Percentiles rank a stretch among this genome's conserved stretches.
Conservation (phyloP, 2,797 vertebrate species). For the Taeniopygia guttata region DNA sequence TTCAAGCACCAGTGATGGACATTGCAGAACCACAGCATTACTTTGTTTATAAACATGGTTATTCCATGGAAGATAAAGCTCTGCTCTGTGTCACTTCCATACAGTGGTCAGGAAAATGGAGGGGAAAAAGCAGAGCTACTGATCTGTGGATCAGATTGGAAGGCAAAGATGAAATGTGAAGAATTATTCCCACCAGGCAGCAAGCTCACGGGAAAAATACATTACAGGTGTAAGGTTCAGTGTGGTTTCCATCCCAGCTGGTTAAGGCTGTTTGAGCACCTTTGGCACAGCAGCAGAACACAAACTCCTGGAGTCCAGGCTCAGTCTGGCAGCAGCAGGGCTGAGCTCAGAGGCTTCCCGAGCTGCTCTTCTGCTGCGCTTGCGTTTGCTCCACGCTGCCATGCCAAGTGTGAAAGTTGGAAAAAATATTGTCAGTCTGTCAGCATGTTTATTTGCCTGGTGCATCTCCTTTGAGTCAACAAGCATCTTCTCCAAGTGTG, state of each 20-base stretch:
- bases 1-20: not conserved
- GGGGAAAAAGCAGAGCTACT: not conserved
- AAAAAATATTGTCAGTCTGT: not conserved
- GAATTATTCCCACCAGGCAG: not conserved
- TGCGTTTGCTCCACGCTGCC: not conserved
- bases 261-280: not conserved
- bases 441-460: not conserved
- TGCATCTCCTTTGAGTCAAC: conserved; percentile 15
- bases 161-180: not conserved
- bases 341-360: not conserved
- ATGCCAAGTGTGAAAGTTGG: not conserved
- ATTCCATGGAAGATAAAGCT: conserved; percentile 9
- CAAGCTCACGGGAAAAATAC: not conserved
- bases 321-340: not conserved
- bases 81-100: not conserved
- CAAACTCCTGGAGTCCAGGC: not conserved
- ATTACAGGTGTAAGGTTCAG: not conserved
- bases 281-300: not conserved
- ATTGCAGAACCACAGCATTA: not conserved
- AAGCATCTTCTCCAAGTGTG: not conserved
- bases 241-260: not conserved
- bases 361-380: not conserved
- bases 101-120: not conserved
- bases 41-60: conserved; percentile 35
- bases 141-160: too few relatives aligned